Evolutionary conservation across 2,888 invertebrate genomes (phyloP), one percentile per base, ranked within the genome.

Genomic region (Lissonota sp.): DNA sequence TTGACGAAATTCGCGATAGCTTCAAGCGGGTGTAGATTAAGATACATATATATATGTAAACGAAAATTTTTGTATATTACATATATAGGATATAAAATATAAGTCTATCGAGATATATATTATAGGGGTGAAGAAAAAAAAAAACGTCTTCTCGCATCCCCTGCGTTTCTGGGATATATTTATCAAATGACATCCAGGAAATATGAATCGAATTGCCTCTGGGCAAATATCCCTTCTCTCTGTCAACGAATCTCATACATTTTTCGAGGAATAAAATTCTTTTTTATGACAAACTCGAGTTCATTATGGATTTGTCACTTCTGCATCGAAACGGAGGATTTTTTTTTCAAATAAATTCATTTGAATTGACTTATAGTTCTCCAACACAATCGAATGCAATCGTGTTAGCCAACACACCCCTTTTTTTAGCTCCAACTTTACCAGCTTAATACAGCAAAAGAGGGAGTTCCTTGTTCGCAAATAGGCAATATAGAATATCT

Each of bases 1-100:
- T 83, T 77, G 81, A 81, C 73, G 77, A 77, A 83, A 81, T 83
- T 82, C 78, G 77, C 74, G 82, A 83, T 79, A 80, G 73, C 77
- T 73, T 66, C 79, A 66, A 62, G 73, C 57, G 63, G 70, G 62
- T 70, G 75, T 60, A 46, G n/a, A 37, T 37, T 62, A 72, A 44
- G n/a, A 63, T 55, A 26, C 46, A 26, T 8, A 57, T 26, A 63
- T 63, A 46, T 2, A 46, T n/a, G 14, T 57, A 64, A 14, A 55
- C 14, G 0, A 55, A 72, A 44, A 7, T 39, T 10, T 44, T 6
- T 44, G 10, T 44, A 44, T 44, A 6, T 44, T 6, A 44, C 44
- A 44, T 42, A 51, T 44, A 57, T 42, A 10, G n/a, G 40, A 40
- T 63, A 73, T 55, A 63, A 63, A 73, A 63, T 62, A 46, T 73